phyloP scores from a whole-genome alignment of 2,888 invertebrate genomes.

The Agapostemon virescens region DNA sequence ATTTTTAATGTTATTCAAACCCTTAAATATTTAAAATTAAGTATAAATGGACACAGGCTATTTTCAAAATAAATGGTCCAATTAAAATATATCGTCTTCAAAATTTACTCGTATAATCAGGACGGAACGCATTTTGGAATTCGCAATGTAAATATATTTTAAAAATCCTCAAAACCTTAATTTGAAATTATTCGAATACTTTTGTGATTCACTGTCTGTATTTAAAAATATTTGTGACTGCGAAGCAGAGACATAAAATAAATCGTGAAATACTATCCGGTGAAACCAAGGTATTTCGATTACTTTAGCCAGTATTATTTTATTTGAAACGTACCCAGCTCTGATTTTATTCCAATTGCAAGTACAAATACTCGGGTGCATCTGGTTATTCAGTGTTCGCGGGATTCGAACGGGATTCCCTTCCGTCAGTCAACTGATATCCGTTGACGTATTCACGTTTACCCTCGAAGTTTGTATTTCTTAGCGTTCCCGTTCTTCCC shows the following conservation, averaged over 20 bases:
- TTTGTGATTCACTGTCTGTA: too few species aligned
- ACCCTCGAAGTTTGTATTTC: slow-evolving; percentile 29
- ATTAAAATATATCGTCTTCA: too few species aligned
- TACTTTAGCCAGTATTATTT: background rate
- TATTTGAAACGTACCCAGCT: background rate
- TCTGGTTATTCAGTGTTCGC: slow-evolving; percentile 13
- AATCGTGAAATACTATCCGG: background rate
- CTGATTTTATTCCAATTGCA: slow-evolving; percentile 19
- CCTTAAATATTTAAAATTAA: too few species aligned
- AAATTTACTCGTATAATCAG: too few species aligned
- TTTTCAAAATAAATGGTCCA: too few species aligned
- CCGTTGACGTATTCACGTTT: slow-evolving; percentile 26
- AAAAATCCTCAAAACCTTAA: too few species aligned
- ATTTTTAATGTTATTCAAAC: too few species aligned
- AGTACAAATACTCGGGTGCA: slow-evolving; percentile 16
- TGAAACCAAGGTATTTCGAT: background rate
- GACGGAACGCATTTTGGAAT: too few species aligned
- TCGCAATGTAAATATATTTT: too few species aligned
- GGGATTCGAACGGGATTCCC: slow-evolving; percentile 10
- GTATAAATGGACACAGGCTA: too few species aligned
- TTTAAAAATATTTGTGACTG: background rate
- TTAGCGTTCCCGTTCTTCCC: slow-evolving; percentile 16
- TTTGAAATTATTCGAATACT: too few species aligned
- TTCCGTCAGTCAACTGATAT: slow-evolving; percentile 23
- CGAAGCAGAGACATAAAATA: background rate